Conservation (phyloP, 2,888 invertebrate genomes). For the Oligia fasciuncula region DNA sequence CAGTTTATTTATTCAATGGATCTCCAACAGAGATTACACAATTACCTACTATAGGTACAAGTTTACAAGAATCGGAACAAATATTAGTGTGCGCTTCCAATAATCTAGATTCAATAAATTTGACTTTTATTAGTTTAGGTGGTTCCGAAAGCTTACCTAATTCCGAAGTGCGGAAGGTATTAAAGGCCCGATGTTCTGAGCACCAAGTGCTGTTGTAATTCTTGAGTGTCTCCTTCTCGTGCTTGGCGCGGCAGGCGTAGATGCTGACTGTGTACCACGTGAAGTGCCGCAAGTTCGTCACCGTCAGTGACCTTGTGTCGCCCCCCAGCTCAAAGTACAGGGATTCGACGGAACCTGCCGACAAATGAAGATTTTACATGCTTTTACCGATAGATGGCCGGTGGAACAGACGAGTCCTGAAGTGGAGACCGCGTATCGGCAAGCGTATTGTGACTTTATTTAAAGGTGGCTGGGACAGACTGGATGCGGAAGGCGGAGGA, state of each 20-base stretch:
- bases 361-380: conserved; percentile 24
- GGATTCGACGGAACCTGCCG: conserved; percentile 80
- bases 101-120: not conserved
- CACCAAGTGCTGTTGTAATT: conserved; percentile 87
- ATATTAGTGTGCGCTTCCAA: not conserved
- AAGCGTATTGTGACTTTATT: not conserved
- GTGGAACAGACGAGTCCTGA: not conserved
- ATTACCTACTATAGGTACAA: not conserved
- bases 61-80: conserved; percentile 1
- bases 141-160: conserved; percentile 66
- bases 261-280: conserved; percentile 94
- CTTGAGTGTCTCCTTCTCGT: conserved; percentile 87
- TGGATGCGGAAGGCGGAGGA: not conserved
- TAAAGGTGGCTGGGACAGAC: not conserved
- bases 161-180: conserved; percentile 83
- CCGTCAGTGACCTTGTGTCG: conserved; percentile 75
- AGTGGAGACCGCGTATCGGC: not conserved
- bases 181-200: conserved; percentile 78
- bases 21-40: not conserved
- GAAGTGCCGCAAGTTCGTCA: conserved; percentile 92
- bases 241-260: conserved; percentile 93
- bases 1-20: conserved; percentile 2
- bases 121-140: not conserved
- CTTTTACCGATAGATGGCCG: not conserved
- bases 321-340: conserved; percentile 89